Evolutionary conservation across 2,888 invertebrate genomes (phyloP).

Genomic region (Nebria brevicollis): DNA sequence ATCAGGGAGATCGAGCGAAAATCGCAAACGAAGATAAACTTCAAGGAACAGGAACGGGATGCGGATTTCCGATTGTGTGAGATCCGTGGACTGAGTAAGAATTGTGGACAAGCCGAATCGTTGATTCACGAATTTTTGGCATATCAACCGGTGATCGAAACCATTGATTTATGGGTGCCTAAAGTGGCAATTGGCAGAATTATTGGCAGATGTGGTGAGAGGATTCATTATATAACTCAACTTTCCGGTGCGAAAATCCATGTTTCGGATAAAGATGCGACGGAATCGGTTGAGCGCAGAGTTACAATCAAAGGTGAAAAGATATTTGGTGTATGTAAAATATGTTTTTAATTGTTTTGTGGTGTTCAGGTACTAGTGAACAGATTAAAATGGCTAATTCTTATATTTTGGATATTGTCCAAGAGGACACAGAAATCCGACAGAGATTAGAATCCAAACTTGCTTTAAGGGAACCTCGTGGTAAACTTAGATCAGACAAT

Average conservation of each 20-base stretch:
- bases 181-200: conserved; percentile 75
- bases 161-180: conserved; percentile 75
- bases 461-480: conserved; percentile 66
- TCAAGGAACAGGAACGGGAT: conserved; percentile 65
- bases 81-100: conserved; percentile 75
- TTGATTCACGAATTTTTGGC: conserved; percentile 74
- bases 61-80: conserved; percentile 72
- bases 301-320: conserved; percentile 57
- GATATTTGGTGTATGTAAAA: neutral
- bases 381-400: conserved; percentile 79
- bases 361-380: conserved; percentile 72
- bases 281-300: conserved; percentile 58
- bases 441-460: conserved; percentile 63
- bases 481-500: conserved; percentile 54
- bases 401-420: conserved; percentile 77
- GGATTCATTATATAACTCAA: conserved; percentile 76
- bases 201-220: conserved; percentile 80
- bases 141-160: conserved; percentile 75
- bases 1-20: conserved; percentile 80
- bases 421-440: conserved; percentile 64
- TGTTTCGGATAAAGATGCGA: conserved; percentile 59
- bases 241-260: conserved; percentile 78
- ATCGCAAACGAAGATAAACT: conserved; percentile 72
- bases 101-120: conserved; percentile 77
- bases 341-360: neutral